Evolutionary conservation across 2,113 vertebrate species (phyloP).

Genomic region (Pterocles burchelli): DNA sequence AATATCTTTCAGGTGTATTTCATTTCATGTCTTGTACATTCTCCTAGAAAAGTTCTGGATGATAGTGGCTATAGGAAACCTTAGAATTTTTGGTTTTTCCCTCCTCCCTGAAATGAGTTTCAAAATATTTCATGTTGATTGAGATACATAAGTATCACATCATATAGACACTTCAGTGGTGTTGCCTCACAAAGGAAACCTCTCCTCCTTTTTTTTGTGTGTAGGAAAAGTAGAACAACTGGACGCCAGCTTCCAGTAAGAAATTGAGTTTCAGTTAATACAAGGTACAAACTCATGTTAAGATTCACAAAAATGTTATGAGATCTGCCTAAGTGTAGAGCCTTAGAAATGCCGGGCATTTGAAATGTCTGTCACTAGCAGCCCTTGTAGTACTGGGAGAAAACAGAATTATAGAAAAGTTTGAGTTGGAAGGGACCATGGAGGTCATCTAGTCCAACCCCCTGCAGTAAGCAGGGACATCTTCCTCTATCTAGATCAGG

Average conservation of each 20-base stretch:
- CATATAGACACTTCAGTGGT: not conserved
- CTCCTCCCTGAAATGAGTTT: not conserved
- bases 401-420: not conserved
- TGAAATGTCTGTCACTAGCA: not conserved
- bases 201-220: not conserved
- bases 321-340: not conserved
- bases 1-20: not conserved
- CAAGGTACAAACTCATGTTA: not conserved
- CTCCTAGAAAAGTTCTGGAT: not conserved
- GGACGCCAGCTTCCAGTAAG: not conserved
- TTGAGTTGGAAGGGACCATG: too few species aligned
- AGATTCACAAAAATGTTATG: not conserved
- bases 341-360: not conserved
- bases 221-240: not conserved
- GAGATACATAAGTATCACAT: not conserved
- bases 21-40: not conserved
- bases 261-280: not conserved
- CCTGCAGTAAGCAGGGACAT: too few species aligned
- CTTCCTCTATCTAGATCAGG: too few species aligned
- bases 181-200: not conserved
- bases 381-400: not conserved
- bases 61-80: not conserved
- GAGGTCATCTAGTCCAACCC: too few species aligned
- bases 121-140: not conserved
- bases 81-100: not conserved